Conservation (phyloP, 1,140 invertebrate genomes). For the Pogonognathellus flavescens region DNA sequence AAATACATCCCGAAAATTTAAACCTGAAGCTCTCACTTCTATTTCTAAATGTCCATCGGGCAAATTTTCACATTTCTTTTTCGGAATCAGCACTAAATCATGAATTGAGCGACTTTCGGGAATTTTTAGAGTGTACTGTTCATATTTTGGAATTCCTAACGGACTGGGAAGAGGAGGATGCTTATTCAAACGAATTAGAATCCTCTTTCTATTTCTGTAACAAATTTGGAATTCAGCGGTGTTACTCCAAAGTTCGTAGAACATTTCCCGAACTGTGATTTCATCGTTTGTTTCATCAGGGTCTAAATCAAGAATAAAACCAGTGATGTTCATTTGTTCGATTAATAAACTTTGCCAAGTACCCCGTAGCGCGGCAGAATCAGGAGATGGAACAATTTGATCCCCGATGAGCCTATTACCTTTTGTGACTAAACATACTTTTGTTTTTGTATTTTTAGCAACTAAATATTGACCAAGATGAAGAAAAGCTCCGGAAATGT, state of each 20-base stretch:
- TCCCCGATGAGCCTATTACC: background rate
- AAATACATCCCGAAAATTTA: constrained; percentile 55
- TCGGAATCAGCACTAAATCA: background rate
- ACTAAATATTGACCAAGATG: constrained; percentile 28
- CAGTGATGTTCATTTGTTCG: background rate
- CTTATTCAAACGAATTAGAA: background rate
- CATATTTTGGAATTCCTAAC: background rate
- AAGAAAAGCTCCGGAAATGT: constrained; percentile 27
- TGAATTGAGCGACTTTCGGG: background rate
- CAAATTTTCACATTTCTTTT: background rate
- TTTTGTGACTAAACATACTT: constrained; percentile 35
- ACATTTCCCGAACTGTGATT: background rate
- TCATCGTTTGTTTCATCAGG: background rate
- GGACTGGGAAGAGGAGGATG: background rate
- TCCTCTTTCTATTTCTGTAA: background rate
- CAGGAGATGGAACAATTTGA: background rate
- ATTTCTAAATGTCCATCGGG: background rate
- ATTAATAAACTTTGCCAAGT: background rate
- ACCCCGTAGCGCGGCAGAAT: background rate
- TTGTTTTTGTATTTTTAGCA: constrained; percentile 1
- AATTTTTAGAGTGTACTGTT: background rate
- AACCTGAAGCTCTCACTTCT: background rate
- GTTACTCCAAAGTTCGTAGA: constrained; percentile 3
- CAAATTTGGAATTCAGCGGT: background rate
- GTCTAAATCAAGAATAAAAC: background rate